Evolutionary conservation across 2,113 vertebrate species (phyloP), one percentile per base, ranked within the genome.

Genomic region (Alligator mississippiensis): DNA sequence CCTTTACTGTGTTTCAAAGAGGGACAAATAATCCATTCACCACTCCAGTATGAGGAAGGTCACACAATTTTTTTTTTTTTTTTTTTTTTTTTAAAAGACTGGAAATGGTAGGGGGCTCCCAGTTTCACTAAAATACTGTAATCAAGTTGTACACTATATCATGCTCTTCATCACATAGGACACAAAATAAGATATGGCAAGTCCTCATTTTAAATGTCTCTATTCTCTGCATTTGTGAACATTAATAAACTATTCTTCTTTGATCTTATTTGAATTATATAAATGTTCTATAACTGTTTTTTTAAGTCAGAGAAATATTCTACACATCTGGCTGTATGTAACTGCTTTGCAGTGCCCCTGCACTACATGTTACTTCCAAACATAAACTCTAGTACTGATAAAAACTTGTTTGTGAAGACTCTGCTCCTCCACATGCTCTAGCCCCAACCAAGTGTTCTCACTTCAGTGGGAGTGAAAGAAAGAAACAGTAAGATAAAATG

Each of bases 111-210:
- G 38, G 38, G 13, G 60, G 0, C 1, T 81, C 58, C 82, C 74
- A 66, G 57, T 85, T 90, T 85, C 64, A 90, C 28, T 82, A 54
- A 38, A 38, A 38, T 38, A 38, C 70, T 82, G 11, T 74, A 66
- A 95, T 83, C 72, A 91, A 78, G 27, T n/a, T 25, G 47, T 94
- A 60, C 63, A 21, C 54, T 64, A 85, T 80, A 85, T 80, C 70
- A 14, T 58, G 72, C 79, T 58, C 54, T 77, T 94, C 70, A 68
- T 5, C 77, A 25, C 7, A 77, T n/a, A 64, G 54, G 16, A 66
- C 85, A 84, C 34, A 87, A 92, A 93, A 74, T 47, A 18, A 47
- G 34, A 47, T 22, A 74, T 34, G 13, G 34, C 38, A 38, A 24
- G 70, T 47, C 15, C 24, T 14, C 12, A 38, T 38, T 38, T 74